Conservation (phyloP, 2,113 vertebrate genomes). For the Mesoclemmys tuberculata region DNA sequence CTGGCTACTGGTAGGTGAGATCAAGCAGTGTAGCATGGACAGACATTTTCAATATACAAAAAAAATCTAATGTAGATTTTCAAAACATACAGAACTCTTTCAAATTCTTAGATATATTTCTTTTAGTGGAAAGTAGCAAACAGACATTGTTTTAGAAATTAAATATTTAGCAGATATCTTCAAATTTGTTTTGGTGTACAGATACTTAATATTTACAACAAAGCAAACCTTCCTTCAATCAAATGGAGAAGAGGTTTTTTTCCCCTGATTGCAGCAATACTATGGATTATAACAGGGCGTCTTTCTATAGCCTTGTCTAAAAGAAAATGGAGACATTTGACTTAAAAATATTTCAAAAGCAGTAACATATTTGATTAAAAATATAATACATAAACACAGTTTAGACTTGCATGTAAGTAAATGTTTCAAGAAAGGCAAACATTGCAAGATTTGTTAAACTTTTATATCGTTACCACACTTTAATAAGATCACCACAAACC, state of each 20-base stretch:
- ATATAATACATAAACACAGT: slow-evolving; percentile 44
- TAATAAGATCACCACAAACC: slow-evolving; percentile 26
- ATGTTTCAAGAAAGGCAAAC: slow-evolving; percentile 54
- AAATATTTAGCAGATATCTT: slow-evolving; percentile 68
- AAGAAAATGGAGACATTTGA: slow-evolving; percentile 35
- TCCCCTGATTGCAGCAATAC: slow-evolving; percentile 57
- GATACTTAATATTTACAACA: slow-evolving; percentile 64
- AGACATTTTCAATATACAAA: slow-evolving; percentile 16
- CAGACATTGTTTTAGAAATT: slow-evolving; percentile 52
- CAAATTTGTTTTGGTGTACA: slow-evolving; percentile 66
- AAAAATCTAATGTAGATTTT: slow-evolving; percentile 36
- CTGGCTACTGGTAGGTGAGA: slow-evolving; percentile 52
- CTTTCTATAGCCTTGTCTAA: slow-evolving; percentile 29
- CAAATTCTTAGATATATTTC: slow-evolving; percentile 50
- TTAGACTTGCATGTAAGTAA: slow-evolving; percentile 53
- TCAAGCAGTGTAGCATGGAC: slow-evolving; percentile 56
- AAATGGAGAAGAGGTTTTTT: slow-evolving; percentile 50
- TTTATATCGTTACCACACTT: slow-evolving; percentile 4
- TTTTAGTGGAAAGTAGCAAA: slow-evolving; percentile 46
- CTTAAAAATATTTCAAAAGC: slow-evolving; percentile 27
- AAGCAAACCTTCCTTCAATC: slow-evolving; percentile 58
- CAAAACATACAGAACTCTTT: slow-evolving; percentile 19
- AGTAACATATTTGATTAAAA: slow-evolving; percentile 67
- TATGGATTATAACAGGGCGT: slow-evolving; percentile 17
- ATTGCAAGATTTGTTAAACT: slow-evolving; percentile 51